A percentile compares a stretch with the other conserved stretches of the same genome.
These are phyloP conservation scores for Athalia circularis DNA, from an alignment of 2,888 invertebrate genomes.

Conservation along the genomic window DNA sequence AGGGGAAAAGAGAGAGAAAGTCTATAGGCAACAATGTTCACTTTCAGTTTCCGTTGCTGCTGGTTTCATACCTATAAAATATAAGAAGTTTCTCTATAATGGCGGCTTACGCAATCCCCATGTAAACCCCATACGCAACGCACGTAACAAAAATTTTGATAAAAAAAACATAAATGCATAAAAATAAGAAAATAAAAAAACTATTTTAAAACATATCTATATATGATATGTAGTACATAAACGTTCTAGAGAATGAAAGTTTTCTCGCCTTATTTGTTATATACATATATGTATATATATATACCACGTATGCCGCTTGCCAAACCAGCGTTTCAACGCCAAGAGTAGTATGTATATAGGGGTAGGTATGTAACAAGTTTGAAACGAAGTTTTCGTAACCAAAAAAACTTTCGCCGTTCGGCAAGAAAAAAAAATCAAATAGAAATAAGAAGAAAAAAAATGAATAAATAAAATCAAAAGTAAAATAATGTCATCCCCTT, in stretches of 20 bases:
- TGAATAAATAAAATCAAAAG: no score
- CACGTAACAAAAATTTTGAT: no score
- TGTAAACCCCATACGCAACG: no score
- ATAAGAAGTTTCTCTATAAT: conserved; percentile 67
- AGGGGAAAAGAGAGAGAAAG: conserved; percentile 18
- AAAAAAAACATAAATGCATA: no score
- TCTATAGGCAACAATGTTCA: conserved; percentile 47
- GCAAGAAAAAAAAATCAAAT: not conserved
- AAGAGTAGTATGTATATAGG: no score
- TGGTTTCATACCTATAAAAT: no score
- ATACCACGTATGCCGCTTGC: not conserved
- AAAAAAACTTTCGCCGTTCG: conserved; percentile 10
- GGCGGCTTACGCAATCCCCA: conserved; percentile 55
- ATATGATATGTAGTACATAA: no score
- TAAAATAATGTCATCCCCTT: no score
- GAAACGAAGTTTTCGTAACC: conserved; percentile 35
- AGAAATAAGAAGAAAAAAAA: no score
- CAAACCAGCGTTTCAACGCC: no score
- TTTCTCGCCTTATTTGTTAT: not conserved
- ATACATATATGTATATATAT: not conserved
- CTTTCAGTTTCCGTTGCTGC: conserved; percentile 51
- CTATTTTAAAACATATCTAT: no score
- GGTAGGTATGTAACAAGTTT: conserved; percentile 6
- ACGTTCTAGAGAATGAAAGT: no score
- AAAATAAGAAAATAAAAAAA: not conserved